These are phyloP conservation scores for Sebastiscus tertius DNA, from an alignment of 2,797 vertebrate species.

Conservation along the genomic window DNA sequence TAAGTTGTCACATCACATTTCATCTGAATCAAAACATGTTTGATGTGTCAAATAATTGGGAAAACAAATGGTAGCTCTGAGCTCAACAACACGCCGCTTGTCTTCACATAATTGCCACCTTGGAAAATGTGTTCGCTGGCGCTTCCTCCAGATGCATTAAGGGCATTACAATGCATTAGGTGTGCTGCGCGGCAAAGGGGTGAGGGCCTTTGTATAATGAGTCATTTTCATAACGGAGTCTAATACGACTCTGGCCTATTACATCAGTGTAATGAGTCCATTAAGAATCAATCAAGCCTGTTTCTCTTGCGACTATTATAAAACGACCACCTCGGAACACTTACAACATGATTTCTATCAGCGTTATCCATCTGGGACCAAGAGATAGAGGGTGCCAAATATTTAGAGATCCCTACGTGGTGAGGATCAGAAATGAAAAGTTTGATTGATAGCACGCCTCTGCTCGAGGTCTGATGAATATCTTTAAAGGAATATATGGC, in stretches of 20 bases:
- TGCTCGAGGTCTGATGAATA: slow-evolving; percentile 24
- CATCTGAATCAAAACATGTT: slow-evolving; percentile 29
- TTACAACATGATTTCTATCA: slow-evolving; percentile 27
- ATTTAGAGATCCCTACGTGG: slow-evolving; percentile 33
- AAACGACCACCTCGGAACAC: slow-evolving; percentile 41
- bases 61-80: slow-evolving; percentile 32
- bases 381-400: slow-evolving; percentile 21
- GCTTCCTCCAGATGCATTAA: slow-evolving; percentile 34
- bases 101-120: slow-evolving; percentile 42
- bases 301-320: slow-evolving; percentile 51
- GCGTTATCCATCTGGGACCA: slow-evolving; percentile 18
- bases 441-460: slow-evolving; percentile 18
- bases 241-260: slow-evolving; percentile 50
- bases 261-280: slow-evolving; percentile 56
- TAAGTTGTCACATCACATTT: slow-evolving; percentile 25
- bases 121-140: slow-evolving; percentile 39
- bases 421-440: slow-evolving; percentile 23
- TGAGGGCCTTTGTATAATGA: slow-evolving; percentile 58
- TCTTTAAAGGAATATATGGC: slow-evolving; percentile 17
- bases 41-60: slow-evolving; percentile 40
- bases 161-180: slow-evolving; percentile 54
- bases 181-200: slow-evolving; percentile 37
- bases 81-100: slow-evolving; percentile 33
- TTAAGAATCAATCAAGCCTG: slow-evolving; percentile 61
- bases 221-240: slow-evolving; percentile 53